Evolutionary conservation across 2,797 vertebrate species (phyloP).

Genomic region (Tokudaia muenninki): DNA sequence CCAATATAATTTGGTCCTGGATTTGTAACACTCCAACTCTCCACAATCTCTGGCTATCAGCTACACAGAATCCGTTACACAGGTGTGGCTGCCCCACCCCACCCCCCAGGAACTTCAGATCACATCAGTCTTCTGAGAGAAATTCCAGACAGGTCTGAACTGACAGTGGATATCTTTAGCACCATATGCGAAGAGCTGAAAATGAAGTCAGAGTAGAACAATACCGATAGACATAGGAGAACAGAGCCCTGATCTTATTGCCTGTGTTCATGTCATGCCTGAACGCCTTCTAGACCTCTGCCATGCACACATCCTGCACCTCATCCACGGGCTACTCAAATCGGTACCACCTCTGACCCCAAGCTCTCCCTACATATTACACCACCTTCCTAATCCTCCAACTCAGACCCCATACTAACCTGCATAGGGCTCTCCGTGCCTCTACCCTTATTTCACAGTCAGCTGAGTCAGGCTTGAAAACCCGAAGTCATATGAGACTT

Average conservation of each 20-base stretch:
- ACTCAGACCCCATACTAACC: neutral
- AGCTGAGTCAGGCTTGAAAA: neutral
- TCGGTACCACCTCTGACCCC: accelerated
- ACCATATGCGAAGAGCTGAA: neutral
- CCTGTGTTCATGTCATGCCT: too few relatives aligned
- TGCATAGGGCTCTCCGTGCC: neutral
- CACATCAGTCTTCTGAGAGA: neutral
- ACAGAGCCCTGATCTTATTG: neutral
- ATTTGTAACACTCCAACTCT: neutral
- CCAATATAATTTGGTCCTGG: neutral
- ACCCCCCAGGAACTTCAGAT: too few relatives aligned
- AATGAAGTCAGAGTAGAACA: neutral
- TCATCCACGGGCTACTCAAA: accelerated
- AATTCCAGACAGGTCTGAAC: neutral
- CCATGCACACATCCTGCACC: accelerated
- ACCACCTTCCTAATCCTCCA: neutral
- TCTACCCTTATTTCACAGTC: neutral
- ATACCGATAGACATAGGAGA: neutral
- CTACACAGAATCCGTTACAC: neutral
- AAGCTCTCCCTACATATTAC: accelerated
- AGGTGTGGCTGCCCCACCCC: neutral
- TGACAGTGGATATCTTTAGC: neutral
- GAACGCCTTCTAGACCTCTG: neutral
- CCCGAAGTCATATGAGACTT: neutral
- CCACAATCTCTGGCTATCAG: neutral